Evolutionary conservation across 2,113 vertebrate species (phyloP), one percentile per base, ranked within the genome.

Genomic region (Sander vitreus): DNA sequence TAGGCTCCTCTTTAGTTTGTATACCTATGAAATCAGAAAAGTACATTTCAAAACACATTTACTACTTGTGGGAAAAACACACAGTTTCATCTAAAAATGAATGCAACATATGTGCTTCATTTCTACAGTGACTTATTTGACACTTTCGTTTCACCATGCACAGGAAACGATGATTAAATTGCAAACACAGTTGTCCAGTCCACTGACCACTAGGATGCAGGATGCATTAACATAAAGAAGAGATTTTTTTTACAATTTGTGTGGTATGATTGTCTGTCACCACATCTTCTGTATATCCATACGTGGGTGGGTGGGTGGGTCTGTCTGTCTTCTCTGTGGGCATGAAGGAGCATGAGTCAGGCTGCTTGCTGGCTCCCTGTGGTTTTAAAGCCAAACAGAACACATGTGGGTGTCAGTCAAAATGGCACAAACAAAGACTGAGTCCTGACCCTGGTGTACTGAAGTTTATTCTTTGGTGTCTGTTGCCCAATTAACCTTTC

Each of bases 351-450:
- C 81, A 51, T 86, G 81, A 95, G 75, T 76, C 70, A 48, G 82
- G 18, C 78, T 73, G 88, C 83, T 86, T 85, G 74, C 85, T 73
- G 60, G 76, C 62, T 58, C 72, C 62, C 45, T 64, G 33, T 76
- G 78, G 85, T 81, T 83, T 72, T 43, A 71, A 14, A 68, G 74
- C 78, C 69, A 79, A 66, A 53, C 33, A n/a, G 76, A 76, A 88
- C 94, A 95, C 64, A 72, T 95, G 96, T 94, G 91, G 86, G 85
- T 0, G 95, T 96, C 96, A 91, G 85, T 96, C 95, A 95, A 65
- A 45, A 72, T 1, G 69, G 23, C 54, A 83, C 57, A 85, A 81
- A 90, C 90, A 90, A 92, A 89, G 77, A 69, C 82, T 81, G 23
- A 39, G 66, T 45, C 50, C 51, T 13, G 12, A 45, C 51, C 45